Base-by-base conservation (phyloP, 2,797 vertebrate genomes). In the Muraenolepis orangiensis region DNA sequence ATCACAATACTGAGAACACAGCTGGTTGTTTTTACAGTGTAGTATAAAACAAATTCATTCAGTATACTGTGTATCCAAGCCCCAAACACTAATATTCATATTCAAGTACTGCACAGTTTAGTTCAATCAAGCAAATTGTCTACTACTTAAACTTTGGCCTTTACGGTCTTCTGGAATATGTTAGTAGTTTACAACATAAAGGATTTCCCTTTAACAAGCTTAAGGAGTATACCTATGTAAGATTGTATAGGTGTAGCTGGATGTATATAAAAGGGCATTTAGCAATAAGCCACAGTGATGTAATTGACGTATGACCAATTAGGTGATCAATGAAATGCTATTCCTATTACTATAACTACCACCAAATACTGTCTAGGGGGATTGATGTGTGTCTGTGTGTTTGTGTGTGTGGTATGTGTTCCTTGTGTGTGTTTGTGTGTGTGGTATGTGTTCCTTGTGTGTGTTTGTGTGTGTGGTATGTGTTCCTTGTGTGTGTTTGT, bases 11-110 rank as follows among this genome's bases (percentile, higher is more conserved):
- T 23, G n/a, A 26, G 8, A 23, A 64, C 57, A 26, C 57, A 38
- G 8, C 7, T 12, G 57, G 7, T 10, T 4, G 57, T 13, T 12
- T 64, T 12, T 26, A 64, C 57, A 4, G n/a, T 13, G n/a, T 26
- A 11, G 23, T 4, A 26, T 64, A 26, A 26, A 64, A 64, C 10
- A 26, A 10, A 64, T 64, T 64, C 57, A 23, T 23, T 26, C 23
- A 64, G 13, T 64, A 26, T 64, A 34, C 32, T 31, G 82, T 77
- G 69, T 67, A 64, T 73, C 76, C 0, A 69, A 84, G 87, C 85
- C 89, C 89, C 90, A 82, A 84, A 74, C 30, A 72, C 11, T 73
- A 26, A 73, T 77, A 29, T 77, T 77, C 75, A 36, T 69, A 71
- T 46, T 72, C 75, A 81, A 76, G 40, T 72, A 1, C 6, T 57